phyloP scores from a whole-genome alignment of 35 echinoderm and acorn worm genomes.

The Amphiura filiformis region DNA sequence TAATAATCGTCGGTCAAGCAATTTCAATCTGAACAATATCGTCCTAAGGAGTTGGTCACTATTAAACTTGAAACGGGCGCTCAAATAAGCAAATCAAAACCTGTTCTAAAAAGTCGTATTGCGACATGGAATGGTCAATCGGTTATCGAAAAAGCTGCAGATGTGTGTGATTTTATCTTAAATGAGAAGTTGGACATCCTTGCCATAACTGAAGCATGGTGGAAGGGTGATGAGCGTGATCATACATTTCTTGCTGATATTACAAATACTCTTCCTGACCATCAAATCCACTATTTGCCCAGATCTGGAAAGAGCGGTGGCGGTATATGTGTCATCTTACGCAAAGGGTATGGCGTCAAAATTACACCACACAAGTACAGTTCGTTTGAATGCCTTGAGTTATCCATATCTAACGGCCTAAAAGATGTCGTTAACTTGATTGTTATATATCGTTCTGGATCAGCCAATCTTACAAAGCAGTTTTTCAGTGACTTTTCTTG shows the following conservation, averaged over 20 bases:
- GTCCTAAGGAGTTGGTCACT: no score
- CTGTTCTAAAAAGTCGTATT: no score
- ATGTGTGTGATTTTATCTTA: slow-evolving; percentile 35
- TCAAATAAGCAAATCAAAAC: no score
- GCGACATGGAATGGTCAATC: no score
- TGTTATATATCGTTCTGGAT: slow-evolving; percentile 28
- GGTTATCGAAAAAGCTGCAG: no score
- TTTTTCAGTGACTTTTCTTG: neutral
- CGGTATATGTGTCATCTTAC: slow-evolving; percentile 36
- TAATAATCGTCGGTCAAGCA: no score
- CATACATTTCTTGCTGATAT: slow-evolving; percentile 24
- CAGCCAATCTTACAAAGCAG: neutral
- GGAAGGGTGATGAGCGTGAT: slow-evolving; percentile 33
- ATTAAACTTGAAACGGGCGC: no score
- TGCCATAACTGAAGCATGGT: slow-evolving; percentile 48
- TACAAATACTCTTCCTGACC: slow-evolving; percentile 24
- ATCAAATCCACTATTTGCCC: neutral
- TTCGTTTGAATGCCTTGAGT: slow-evolving; percentile 25
- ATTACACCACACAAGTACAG: neutral
- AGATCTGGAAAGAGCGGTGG: slow-evolving; percentile 20
- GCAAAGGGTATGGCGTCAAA: neutral
- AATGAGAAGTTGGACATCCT: slow-evolving; percentile 40
- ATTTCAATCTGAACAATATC: no score
- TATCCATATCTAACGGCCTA: neutral
- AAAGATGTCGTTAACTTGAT: neutral